Evolutionary conservation across 2,888 invertebrate genomes (phyloP).

Genomic region (Stenodera caucasica): DNA sequence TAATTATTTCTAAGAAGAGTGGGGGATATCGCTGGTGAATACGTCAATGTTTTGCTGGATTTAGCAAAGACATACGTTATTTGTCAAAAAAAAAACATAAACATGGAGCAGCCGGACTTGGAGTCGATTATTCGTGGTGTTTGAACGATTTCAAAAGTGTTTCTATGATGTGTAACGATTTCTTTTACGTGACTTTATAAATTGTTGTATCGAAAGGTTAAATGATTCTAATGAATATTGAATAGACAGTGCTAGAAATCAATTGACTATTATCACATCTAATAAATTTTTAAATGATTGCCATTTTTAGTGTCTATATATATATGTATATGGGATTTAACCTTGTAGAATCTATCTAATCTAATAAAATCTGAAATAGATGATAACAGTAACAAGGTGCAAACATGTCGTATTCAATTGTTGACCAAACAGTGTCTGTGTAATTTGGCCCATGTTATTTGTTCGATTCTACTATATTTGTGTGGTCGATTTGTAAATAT

Average conservation of each 20-base stretch:
- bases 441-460: not conserved
- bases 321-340: no score
- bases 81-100: conserved; percentile 20
- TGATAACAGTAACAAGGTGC: no score
- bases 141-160: conserved; percentile 14
- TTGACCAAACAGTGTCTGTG: no score
- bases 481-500: not conserved
- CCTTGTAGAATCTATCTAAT: no score
- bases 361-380: no score
- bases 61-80: conserved; percentile 16
- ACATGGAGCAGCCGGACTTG: conserved; percentile 7
- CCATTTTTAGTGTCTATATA: no score
- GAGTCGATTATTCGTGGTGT: not conserved
- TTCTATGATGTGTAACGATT: conserved; percentile 6
- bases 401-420: no score
- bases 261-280: not conserved
- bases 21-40: not conserved
- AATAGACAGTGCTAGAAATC: not conserved
- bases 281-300: not conserved
- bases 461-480: not conserved
- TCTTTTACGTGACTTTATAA: conserved; percentile 9
- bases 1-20: not conserved
- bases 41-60: not conserved
- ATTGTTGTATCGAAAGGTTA: conserved; percentile 14
- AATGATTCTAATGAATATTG: conserved; percentile 8